Base-by-base conservation (phyloP, 2,113 vertebrate genomes). In the Cynoglossus semilaevis region DNA sequence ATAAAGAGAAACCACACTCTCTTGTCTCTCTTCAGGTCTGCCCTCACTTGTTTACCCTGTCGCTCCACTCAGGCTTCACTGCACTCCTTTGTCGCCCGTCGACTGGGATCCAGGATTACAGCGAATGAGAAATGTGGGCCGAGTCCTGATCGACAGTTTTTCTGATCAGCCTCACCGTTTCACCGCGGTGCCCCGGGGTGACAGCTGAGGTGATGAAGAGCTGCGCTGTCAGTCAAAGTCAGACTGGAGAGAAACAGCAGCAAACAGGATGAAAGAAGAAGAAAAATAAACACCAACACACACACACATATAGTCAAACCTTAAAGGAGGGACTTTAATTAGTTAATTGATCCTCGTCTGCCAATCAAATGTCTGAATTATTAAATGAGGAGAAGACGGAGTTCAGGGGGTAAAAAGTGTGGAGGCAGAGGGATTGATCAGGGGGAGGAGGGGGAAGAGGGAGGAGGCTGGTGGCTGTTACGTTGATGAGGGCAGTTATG, bases 321-420 rank as follows among this genome's bases (percentile, higher is more conserved):
- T 51, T 1, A 29, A 29, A 1, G 5, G n/a, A 6, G 9, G 15
- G 16, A 14, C 50, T 14, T 47, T 65, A 66, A 80, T 79, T 78
- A 58, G 74, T 68, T 72, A 66, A 86, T 85, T 84, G 81, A 80
- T 81, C 67, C 55, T 67, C 53, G 15, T 63, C 60, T 51, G 60
- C 48, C 73, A 75, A 73, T 84, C 62, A 70, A 22, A 63, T 8
- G 5, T 42, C 18, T 79, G 67, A 76, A 86, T 86, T 73, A 83
- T 81, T 80, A 54, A 83, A 74, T 58, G 34, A 17, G 15, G 16
- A 46, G 60, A 72, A 58, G 70, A 67, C 55, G 18, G 57, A 16
- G 29, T 48, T 54, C 51, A 54, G 51, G 48, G 51, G 52, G 14
- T 58, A 19, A 16, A 51, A 18, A 51, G 16, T 2, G 44, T 41